Conservation (phyloP, 2,113 vertebrate genomes). For the Hypocryptadius cinnamomeus region DNA sequence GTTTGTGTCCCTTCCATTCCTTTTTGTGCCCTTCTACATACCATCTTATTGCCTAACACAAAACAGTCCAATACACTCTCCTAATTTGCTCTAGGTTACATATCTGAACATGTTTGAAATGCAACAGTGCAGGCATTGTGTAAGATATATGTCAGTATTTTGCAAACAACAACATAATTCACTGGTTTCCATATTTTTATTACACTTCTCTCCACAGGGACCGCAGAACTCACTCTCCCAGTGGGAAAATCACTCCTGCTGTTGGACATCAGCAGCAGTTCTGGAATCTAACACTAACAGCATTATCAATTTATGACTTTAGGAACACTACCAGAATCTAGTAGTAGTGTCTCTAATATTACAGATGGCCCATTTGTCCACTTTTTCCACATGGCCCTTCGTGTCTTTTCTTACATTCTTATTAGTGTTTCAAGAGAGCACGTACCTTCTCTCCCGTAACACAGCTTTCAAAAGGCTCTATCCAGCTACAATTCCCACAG, state of each 20-base stretch:
- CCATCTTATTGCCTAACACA: neutral
- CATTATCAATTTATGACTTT: slow-evolving; percentile 51
- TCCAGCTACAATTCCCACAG: neutral
- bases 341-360: neutral
- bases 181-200: slow-evolving; percentile 29
- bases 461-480: neutral
- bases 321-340: slow-evolving; percentile 36
- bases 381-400: neutral
- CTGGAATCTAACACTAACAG: slow-evolving; percentile 36
- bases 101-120: neutral
- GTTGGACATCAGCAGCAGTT: slow-evolving; percentile 28
- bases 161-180: slow-evolving; percentile 35
- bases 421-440: neutral
- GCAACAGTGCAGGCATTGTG: neutral
- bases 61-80: neutral
- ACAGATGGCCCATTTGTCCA: slow-evolving; percentile 14
- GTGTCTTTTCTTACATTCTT: neutral
- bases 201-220: slow-evolving; percentile 37
- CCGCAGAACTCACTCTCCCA: slow-evolving; percentile 41
- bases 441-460: neutral
- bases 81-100: neutral
- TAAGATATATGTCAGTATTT: slow-evolving; percentile 32
- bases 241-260: slow-evolving; percentile 39
- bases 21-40: neutral
- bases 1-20: neutral